Base-by-base conservation (phyloP, 2,888 invertebrate genomes). In the Tryphoninae sp. region DNA sequence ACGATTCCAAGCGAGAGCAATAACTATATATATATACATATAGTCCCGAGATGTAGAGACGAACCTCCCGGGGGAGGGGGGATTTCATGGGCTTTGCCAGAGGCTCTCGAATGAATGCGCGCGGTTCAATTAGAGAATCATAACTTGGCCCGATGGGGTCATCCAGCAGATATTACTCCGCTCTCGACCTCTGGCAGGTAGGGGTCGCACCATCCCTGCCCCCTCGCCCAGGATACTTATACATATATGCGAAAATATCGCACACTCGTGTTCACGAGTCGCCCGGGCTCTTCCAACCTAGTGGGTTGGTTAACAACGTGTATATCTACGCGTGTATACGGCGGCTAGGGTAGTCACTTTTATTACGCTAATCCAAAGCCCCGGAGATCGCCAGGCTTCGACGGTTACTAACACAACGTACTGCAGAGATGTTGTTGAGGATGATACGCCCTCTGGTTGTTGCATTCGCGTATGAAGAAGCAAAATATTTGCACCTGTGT, bases 81-180 rank as follows among this genome's bases (percentile, higher is more conserved):
- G 33, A 9, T 19, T 53, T 53, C 88, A 64, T 49, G 88, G 88
- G 88, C 87, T 88, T 88, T 86, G 89, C 89, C 86, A 87, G 89
- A 87, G 81, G 68, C 84, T 68, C 84, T 67, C 86, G 86, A 86
- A 88, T 89, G 89, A 90, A 90, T 89, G 87, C 89, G 86, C 87
- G 69, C 89, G 89, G 87, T 89, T 90, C 90, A 91, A 91, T 91
- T 90, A 90, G 90, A 89, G 90, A 91, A 90, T 91, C 90, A 88
- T 89, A 90, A 90, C 88, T 90, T 89, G 89, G 85, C 88, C 88
- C 88, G 90, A 90, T 89, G 89, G 90, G 89, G 87, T 89, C 89
- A 90, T 90, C 89, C 90, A 89, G 89, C 88, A 86, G 88, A 86
- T 88, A 88, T 88, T 87, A 89, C 88, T 88, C 84, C 85, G 86